These are phyloP conservation scores for Octodon degus DNA, from an alignment of 2,113 vertebrate species.

Conservation along the genomic window DNA sequence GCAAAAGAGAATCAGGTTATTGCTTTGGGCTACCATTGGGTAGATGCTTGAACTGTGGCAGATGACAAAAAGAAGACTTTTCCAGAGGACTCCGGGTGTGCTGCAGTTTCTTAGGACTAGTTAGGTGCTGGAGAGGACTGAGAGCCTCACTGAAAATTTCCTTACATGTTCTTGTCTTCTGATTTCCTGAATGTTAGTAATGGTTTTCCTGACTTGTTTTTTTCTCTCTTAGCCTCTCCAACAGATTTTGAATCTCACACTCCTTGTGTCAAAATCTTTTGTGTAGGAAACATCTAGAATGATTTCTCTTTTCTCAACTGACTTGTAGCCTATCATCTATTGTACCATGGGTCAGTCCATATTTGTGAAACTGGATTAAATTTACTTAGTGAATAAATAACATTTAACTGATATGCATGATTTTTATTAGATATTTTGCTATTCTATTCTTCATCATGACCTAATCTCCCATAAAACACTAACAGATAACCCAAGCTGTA, in stretches of 20 bases:
- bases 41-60: neutral
- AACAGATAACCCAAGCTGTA: neutral
- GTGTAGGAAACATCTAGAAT: neutral
- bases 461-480: neutral
- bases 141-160: neutral
- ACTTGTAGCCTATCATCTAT: neutral
- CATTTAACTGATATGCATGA: neutral
- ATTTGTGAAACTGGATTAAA: conserved; percentile 29
- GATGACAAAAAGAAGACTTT: neutral
- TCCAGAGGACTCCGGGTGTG: neutral
- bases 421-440: neutral
- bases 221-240: neutral
- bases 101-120: neutral
- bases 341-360: neutral
- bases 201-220: neutral
- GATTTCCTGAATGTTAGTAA: neutral
- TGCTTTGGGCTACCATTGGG: neutral
- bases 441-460: neutral
- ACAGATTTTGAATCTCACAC: neutral
- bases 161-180: neutral
- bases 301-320: neutral
- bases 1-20: neutral
- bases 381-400: conserved; percentile 33
- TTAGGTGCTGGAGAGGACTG: neutral
- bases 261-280: conserved; percentile 3